These are phyloP conservation scores for Hippocampus guttulatus DNA, from an alignment of 2,113 vertebrate species.

Conservation along the genomic window DNA sequence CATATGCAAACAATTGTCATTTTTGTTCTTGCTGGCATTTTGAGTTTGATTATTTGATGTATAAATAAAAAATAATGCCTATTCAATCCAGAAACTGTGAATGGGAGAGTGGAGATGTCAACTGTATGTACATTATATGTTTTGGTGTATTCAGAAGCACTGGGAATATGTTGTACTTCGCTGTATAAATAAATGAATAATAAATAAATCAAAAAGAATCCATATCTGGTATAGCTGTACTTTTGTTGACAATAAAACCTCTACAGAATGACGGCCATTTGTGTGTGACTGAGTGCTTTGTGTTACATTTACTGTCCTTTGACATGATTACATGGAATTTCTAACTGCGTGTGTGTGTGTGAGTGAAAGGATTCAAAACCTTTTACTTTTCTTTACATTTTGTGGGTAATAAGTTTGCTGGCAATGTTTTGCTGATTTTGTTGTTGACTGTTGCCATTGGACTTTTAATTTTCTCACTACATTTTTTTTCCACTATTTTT, in stretches of 20 bases:
- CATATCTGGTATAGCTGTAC: constrained; percentile 75
- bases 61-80: constrained; percentile 67
- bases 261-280: constrained; percentile 54
- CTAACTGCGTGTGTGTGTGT: too few species aligned
- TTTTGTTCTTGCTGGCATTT: constrained; percentile 61
- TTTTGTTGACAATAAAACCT: constrained; percentile 74
- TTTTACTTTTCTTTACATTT: too few species aligned
- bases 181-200: constrained; percentile 65
- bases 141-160: constrained; percentile 74
- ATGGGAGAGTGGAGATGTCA: constrained; percentile 68
- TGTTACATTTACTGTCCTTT: too few species aligned
- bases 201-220: constrained; percentile 65
- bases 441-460: too few species aligned
- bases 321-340: too few species aligned
- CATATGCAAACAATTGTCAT: constrained; percentile 61
- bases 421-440: too few species aligned
- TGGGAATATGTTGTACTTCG: constrained; percentile 74
- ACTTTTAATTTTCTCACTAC: too few species aligned
- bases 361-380: too few species aligned
- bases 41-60: constrained; percentile 68
- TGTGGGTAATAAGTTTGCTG: too few species aligned
- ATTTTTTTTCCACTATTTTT: too few species aligned
- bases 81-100: constrained; percentile 75
- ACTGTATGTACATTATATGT: constrained; percentile 73
- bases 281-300: constrained; percentile 11